Percentiles rank a stretch among this genome's conserved stretches.
Conservation (phyloP, 2,888 invertebrate species). For the Caenorhabditis sp. region DNA sequence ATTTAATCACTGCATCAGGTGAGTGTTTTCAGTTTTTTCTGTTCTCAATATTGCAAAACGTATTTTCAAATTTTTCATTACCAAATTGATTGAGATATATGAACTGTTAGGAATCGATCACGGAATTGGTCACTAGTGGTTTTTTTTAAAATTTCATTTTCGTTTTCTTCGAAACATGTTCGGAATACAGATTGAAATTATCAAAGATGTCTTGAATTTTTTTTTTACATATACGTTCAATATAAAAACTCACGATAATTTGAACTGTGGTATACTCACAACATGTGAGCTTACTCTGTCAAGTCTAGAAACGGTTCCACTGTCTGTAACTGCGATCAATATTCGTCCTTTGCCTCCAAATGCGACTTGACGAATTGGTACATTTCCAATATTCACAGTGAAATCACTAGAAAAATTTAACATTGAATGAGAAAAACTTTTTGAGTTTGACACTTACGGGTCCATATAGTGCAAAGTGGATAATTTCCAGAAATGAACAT, state of each 20-base stretch:
- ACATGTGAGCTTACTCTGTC: constrained; percentile 9
- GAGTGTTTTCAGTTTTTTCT: no score
- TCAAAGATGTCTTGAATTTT: no score
- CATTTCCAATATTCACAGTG: neutral
- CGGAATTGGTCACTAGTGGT: no score
- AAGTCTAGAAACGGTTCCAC: constrained; percentile 24
- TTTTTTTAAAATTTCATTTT: no score
- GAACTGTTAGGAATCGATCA: no score
- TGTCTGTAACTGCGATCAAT: constrained; percentile 31
- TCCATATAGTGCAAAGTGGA: constrained; percentile 3
- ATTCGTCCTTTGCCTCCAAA: constrained; percentile 45
- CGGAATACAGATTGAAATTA: no score
- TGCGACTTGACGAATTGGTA: constrained; percentile 39
- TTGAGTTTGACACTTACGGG: neutral
- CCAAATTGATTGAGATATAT: no score
- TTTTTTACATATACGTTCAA: neutral
- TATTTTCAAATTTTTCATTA: no score
- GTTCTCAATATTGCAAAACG: no score
- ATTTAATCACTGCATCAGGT: no score
- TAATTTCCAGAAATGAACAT: constrained; percentile 38
- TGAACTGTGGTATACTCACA: neutral
- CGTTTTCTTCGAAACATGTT: no score
- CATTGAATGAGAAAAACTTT: neutral
- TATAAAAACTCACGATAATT: neutral
- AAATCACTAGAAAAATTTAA: neutral